These are phyloP conservation scores for Ivindomyrus marchei DNA, from an alignment of 2,113 vertebrate species.

Conservation along the genomic window DNA sequence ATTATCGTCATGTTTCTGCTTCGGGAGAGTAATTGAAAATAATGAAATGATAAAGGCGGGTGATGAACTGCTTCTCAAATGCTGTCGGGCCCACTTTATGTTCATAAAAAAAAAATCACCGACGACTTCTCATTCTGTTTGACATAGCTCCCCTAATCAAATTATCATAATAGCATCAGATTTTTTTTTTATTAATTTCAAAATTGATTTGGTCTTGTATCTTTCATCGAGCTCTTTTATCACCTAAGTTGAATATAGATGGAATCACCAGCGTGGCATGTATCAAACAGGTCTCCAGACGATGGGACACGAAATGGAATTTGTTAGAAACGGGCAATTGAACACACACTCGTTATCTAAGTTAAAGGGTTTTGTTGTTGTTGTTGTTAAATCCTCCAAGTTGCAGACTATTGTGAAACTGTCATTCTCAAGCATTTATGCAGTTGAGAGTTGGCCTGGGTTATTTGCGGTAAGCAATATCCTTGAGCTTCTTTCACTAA, in stretches of 20 bases:
- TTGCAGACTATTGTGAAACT: neutral
- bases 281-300: neutral
- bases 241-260: neutral
- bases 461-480: neutral
- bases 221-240: neutral
- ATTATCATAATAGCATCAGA: conserved; percentile 5
- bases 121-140: neutral
- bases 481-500: neutral
- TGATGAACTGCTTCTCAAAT: neutral
- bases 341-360: neutral
- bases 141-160: neutral
- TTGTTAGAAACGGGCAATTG: neutral
- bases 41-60: conserved; percentile 6
- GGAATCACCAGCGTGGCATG: neutral
- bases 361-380: neutral
- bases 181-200: conserved; percentile 18
- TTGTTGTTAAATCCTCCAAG: neutral
- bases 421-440: neutral
- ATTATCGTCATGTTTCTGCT: neutral
- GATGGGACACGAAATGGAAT: neutral
- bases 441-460: neutral
- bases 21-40: conserved; percentile 2
- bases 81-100: neutral
- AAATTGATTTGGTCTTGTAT: conserved; percentile 1
- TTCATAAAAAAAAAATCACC: neutral